Base-by-base conservation (phyloP, 2,888 invertebrate species). In the Drepana falcataria region DNA sequence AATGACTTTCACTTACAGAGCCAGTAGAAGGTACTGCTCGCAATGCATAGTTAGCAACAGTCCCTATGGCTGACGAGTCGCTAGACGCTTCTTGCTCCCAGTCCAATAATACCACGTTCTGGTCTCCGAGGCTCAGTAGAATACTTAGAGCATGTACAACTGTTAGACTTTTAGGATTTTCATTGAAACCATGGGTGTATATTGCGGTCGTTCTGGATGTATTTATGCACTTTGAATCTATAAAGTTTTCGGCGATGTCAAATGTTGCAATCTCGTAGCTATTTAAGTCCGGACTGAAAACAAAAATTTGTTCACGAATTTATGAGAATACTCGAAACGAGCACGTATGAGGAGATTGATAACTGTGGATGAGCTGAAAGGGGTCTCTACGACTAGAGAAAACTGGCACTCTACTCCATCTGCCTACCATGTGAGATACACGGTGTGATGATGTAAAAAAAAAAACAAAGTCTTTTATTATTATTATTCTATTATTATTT, bases 1-100 rank as follows among this genome's bases (percentile, higher is more conserved):
- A 21, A 21, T 21, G 21, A 21, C 21, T 21, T 21, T 21, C 21
- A 60, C 59, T 48, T 55, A 65, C 65, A 35, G 4, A 48, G 35
- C 53, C 7, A 21, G 56, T 55, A 4, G 55, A 51, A 1, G 60
- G 59, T 21, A 58, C 51, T 2, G 57, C 59, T 47, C 52, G 47
- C 3, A 49, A 4, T 7, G 41, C 35, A 49, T 63, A 67, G 0
- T n/a, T 6, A 3, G 58, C 53, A 49, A 1, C 33, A 9, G 55
- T 48, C 7, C 53, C 9, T 49, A 61, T 2, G 5, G 35, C 9
- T 9, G 6, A 40, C 2, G 35, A 34, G 2, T 57, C 49, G 9
- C 55, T 55, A 21, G 52, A 53, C 2, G 65, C 61, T 56, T 65
- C 65, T 4, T 47, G 49, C 47, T 47, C 51, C 67, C 67, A 67